Base-by-base conservation (phyloP, 2,888 invertebrate species). In the Acholoe squamosa region DNA sequence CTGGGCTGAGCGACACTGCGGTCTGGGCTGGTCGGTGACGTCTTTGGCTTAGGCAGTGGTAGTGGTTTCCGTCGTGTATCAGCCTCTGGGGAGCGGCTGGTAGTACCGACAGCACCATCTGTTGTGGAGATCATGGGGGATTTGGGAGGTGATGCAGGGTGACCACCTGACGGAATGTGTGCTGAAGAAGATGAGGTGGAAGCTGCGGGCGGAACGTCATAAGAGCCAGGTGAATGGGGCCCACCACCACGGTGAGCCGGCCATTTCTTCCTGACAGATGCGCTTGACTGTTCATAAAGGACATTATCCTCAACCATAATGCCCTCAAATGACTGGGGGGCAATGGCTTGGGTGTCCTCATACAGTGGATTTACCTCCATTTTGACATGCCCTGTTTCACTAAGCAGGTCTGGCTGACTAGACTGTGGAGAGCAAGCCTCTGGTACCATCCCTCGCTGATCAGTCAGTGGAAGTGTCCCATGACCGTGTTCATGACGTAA, bases 181-280 rank as follows among this genome's bases (percentile, higher is more conserved):
- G 56, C 10, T 3, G 43, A 25, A 34, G 84, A 34, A 3, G 84
- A 43, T 31, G 31, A 28, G 14, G 76, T 25, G 14, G 76, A 31
- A 31, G 76, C 25, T 33, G 19, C 5, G 34, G 80, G 34, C n/a
- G 33, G 34, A 34, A 43, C 16, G 80, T 80, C 34, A 33, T 33
- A 80, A 16, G 16, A 0, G 43, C 80, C 80, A 25, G 80, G 80
- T 14, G 80, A 80, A 34, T 80, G 80, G 22, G 34, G 34, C n/a
- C 34, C 80, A 16, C 80, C 80, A 0, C 34, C 28, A 28, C 71
- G 84, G 43, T 51, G 51, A 22, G 28, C 33, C 33, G 84, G 7
- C 86, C 86, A 86, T 28, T 86, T 86, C 28, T 52, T 33, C 86
- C 86, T 25, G 25, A 86, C 86, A 22, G 86, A 86, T 52, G 86